Percentiles rank a stretch among this genome's conserved stretches.
Evolutionary conservation across 2,113 vertebrate species (phyloP).

Genomic region (Cnemophilus loriae): DNA sequence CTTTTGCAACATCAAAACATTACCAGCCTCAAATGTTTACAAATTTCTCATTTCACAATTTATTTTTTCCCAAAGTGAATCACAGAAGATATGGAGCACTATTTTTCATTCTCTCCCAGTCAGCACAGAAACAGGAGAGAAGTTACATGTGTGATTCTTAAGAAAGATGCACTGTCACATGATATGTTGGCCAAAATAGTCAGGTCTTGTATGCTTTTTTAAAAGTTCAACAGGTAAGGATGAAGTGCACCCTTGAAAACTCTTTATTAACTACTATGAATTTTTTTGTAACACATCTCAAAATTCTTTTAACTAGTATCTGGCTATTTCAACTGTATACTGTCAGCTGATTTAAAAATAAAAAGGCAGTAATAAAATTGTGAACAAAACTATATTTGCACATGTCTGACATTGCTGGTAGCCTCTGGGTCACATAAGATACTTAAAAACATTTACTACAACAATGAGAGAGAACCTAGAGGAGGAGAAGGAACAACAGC

Average conservation of each 20-base stretch:
- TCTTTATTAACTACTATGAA: neutral
- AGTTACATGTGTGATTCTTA: neutral
- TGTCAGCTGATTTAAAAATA: neutral
- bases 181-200: neutral
- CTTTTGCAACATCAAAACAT: neutral
- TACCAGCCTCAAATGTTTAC: neutral
- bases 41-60: neutral
- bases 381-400: neutral
- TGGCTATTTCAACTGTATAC: neutral
- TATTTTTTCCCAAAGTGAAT: neutral
- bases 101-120: neutral
- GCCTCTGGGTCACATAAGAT: neutral
- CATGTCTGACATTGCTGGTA: neutral
- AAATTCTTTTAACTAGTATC: neutral
- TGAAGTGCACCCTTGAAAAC: neutral
- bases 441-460: neutral
- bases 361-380: neutral
- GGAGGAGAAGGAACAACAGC: neutral
- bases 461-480: neutral
- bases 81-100: neutral
- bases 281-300: neutral
- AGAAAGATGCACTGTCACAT: fast-evolving
- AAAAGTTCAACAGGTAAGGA: neutral
- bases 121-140: neutral
- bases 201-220: neutral